Conservation (phyloP, 2,113 vertebrate species). For the Gambusia affinis region DNA sequence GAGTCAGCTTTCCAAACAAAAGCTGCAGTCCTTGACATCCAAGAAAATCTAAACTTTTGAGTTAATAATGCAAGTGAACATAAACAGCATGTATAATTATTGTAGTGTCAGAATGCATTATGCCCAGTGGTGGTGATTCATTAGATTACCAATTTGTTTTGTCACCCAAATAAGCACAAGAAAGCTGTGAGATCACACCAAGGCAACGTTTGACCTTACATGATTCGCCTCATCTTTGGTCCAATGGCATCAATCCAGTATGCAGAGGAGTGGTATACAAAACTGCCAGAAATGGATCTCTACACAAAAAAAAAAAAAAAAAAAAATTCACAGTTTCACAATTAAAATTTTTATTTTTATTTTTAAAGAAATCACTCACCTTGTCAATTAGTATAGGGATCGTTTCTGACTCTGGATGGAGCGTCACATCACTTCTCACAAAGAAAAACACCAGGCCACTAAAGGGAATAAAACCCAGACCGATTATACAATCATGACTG, state of each 20-base stretch:
- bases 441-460: constrained; percentile 92
- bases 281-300: constrained; percentile 76
- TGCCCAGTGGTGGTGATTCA: too few species aligned
- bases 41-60: too few species aligned
- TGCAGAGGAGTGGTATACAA: constrained; percentile 41
- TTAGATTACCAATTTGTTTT: background rate
- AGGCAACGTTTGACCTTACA: constrained; percentile 78
- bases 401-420: constrained; percentile 59
- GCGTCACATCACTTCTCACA: constrained; percentile 85
- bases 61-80: too few species aligned
- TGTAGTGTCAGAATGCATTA: background rate
- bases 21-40: too few species aligned
- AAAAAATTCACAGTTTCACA: background rate
- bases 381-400: constrained; percentile 82
- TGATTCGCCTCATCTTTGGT: constrained; percentile 72
- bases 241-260: constrained; percentile 87
- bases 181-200: background rate
- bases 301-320: constrained; percentile 47
- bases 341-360: too few species aligned
- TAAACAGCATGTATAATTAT: background rate
- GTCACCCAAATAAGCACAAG: background rate
- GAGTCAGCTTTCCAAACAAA: too few species aligned
- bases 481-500: too few species aligned
- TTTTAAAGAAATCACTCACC: constrained; percentile 77
- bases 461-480: constrained; percentile 25